These are phyloP conservation scores for Phenganax marumi DNA, from an alignment of 92 coral and sea anemone species.

Conservation along the genomic window DNA sequence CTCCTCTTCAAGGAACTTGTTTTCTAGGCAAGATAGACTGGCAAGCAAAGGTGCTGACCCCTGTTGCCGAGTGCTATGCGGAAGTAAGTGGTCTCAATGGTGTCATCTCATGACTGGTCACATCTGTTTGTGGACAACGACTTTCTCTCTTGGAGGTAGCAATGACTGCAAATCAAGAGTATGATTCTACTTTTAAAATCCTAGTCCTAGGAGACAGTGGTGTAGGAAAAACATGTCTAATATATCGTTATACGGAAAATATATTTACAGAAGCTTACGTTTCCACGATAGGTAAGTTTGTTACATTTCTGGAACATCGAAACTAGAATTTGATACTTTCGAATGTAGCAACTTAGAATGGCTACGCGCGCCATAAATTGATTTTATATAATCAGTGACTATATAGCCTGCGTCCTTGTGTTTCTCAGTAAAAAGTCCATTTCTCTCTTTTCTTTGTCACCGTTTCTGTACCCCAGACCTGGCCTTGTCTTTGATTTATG, in stretches of 20 bases:
- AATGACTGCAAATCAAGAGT: conserved; percentile 69
- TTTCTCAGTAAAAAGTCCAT: too few relatives aligned
- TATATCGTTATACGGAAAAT: conserved; percentile 90
- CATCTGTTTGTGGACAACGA: not conserved
- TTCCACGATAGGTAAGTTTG: conserved; percentile 89
- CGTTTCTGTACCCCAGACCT: too few relatives aligned
- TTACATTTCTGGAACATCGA: not conserved
- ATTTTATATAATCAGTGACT: not conserved
- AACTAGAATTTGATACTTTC: not conserved
- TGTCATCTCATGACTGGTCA: not conserved
- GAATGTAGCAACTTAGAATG: not conserved
- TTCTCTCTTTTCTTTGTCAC: too few relatives aligned
- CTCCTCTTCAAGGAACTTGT: too few relatives aligned
- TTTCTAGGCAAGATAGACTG: too few relatives aligned
- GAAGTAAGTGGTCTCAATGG: not conserved
- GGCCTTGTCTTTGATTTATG: too few relatives aligned
- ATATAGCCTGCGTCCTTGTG: too few relatives aligned
- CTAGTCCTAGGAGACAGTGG: conserved; percentile 97
- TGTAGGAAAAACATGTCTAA: conserved; percentile 93
- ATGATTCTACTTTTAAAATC: conserved; percentile 88
- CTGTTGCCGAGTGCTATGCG: not conserved
- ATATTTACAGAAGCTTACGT: conserved; percentile 91
- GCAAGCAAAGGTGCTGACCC: too few relatives aligned
- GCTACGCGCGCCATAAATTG: not conserved
- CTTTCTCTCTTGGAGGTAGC: conserved; percentile 20